Percentiles rank a stretch among this genome's conserved stretches.
These are phyloP conservation scores for Drosophila aff. DNA, from an alignment of 1,140 invertebrate genomes.

Conservation along the genomic window DNA sequence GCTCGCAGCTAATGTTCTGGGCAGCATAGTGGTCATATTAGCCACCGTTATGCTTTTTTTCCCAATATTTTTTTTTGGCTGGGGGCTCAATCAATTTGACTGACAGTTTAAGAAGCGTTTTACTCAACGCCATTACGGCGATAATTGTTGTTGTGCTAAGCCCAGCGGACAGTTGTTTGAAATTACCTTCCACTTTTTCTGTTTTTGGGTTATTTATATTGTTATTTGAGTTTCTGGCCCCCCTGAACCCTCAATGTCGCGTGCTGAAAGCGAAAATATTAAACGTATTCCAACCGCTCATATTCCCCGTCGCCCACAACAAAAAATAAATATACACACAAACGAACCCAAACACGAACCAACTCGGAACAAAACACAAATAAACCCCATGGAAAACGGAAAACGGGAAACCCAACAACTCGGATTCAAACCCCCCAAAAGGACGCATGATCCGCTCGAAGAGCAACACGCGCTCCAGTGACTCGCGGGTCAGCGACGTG, in stretches of 20 bases:
- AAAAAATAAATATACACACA: slow-evolving; percentile 18
- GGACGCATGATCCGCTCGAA: slow-evolving; percentile 84
- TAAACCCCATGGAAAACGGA: slow-evolving; percentile 26
- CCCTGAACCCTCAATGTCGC: slow-evolving; percentile 35
- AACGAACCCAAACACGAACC: slow-evolving; percentile 30
- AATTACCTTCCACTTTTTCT: slow-evolving; percentile 55
- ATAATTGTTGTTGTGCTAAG: slow-evolving; percentile 55
- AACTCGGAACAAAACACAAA: slow-evolving; percentile 41
- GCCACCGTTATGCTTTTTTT: not conserved
- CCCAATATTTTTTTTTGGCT: slow-evolving; percentile 2
- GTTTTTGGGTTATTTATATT: slow-evolving; percentile 54
- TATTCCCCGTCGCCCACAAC: slow-evolving; percentile 32
- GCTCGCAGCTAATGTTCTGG: slow-evolving; percentile 20
- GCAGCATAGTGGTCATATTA: slow-evolving; percentile 29
- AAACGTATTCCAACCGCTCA: slow-evolving; percentile 53
- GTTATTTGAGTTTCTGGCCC: slow-evolving; percentile 61
- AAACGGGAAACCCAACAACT: slow-evolving; percentile 20
- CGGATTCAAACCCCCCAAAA: slow-evolving; percentile 35
- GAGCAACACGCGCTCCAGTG: slow-evolving; percentile 83
- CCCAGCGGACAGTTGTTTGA: slow-evolving; percentile 62
- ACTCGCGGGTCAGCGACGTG: slow-evolving; percentile 82
- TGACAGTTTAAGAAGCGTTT: slow-evolving; percentile 69
- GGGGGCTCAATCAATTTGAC: slow-evolving; percentile 73
- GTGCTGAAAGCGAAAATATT: slow-evolving; percentile 53
- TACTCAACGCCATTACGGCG: slow-evolving; percentile 48